phyloP scores from a whole-genome alignment of 2,797 vertebrate genomes.

The Chaetophractus vellerosus region DNA sequence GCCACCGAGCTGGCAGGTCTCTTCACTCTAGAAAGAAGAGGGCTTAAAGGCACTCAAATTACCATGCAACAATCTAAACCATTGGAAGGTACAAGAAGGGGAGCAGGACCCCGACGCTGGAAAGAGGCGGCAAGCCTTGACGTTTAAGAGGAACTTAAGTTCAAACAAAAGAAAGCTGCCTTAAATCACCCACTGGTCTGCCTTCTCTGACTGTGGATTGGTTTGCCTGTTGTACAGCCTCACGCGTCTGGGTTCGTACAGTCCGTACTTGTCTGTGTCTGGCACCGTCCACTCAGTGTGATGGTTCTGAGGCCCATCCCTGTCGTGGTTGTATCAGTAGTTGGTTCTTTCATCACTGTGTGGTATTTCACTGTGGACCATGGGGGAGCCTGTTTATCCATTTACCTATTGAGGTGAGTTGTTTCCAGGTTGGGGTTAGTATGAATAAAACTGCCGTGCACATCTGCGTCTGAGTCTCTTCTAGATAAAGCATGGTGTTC shows the following conservation, averaged over 20 bases:
- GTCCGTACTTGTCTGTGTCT: neutral
- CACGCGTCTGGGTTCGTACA: too few relatives aligned
- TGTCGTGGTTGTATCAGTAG: rapidly evolving
- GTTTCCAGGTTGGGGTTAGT: neutral
- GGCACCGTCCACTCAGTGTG: neutral
- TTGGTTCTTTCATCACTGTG: neutral
- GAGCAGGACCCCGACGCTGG: neutral
- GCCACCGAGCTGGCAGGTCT: neutral
- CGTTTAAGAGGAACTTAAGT: neutral
- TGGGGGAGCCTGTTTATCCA: neutral
- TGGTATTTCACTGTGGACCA: neutral
- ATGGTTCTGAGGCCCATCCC: neutral
- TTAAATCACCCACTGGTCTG: neutral
- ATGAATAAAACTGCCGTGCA: neutral
- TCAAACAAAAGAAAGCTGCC: neutral
- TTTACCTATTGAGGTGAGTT: neutral
- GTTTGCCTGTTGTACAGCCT: neutral
- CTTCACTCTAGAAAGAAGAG: neutral
- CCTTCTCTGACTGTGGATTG: neutral
- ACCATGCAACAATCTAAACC: rapidly evolving
- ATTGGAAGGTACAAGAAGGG: neutral
- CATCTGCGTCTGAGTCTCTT: neutral
- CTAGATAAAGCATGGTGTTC: neutral
- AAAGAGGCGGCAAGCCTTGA: neutral
- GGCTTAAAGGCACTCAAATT: neutral